These are phyloP conservation scores for Pandemis cinnamomeana DNA, from an alignment of 2,888 invertebrate species.

Conservation along the genomic window DNA sequence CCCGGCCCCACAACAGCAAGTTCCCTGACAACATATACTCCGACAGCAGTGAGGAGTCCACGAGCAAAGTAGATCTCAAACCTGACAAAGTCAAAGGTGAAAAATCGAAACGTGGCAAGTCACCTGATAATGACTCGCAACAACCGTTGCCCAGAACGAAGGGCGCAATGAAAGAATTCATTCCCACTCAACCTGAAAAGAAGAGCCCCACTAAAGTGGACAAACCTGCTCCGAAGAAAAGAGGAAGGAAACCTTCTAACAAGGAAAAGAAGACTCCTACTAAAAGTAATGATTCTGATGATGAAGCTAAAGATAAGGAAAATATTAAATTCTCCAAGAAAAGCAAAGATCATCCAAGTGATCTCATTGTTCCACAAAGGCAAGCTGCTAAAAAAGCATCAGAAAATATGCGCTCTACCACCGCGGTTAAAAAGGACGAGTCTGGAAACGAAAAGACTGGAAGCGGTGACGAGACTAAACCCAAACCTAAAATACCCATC, in stretches of 20 bases:
- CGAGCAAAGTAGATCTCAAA: conserved; percentile 72
- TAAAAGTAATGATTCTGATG: conserved; percentile 67
- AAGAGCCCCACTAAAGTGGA: conserved; percentile 59
- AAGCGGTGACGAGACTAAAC: conserved; percentile 67
- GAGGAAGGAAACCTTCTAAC: conserved; percentile 77
- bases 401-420: conserved; percentile 91
- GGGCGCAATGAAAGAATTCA: conserved; percentile 93
- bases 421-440: conserved; percentile 77
- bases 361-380: conserved; percentile 94
- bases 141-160: conserved; percentile 90
- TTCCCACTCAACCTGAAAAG: conserved; percentile 77
- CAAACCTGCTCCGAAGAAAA: conserved; percentile 73
- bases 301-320: conserved; percentile 81
- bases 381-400: conserved; percentile 96
- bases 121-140: conserved; percentile 88
- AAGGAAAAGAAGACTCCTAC: conserved; percentile 69
- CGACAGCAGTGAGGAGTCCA: conserved; percentile 88
- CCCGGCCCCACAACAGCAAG: conserved; percentile 77
- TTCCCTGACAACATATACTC: conserved; percentile 92
- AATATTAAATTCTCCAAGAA: conserved; percentile 75
- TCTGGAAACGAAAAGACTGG: conserved; percentile 61
- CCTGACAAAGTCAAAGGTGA: conserved; percentile 83
- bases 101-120: conserved; percentile 85
- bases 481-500: conserved; percentile 55
- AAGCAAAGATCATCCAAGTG: conserved; percentile 87